Base-by-base conservation (phyloP, 1,140 invertebrate species). In the Phortica variegata region DNA sequence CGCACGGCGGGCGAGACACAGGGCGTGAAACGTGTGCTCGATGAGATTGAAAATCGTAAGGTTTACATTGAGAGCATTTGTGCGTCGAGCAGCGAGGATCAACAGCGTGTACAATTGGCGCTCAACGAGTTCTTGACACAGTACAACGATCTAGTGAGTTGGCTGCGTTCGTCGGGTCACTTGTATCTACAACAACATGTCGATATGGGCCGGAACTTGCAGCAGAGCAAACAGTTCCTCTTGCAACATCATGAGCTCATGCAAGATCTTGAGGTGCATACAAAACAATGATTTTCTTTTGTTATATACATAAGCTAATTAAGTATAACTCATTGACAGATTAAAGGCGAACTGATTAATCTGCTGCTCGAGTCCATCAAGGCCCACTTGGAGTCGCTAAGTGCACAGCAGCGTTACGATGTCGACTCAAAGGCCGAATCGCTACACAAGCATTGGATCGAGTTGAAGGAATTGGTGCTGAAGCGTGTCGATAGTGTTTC, bases 11-110 rank as follows among this genome's bases (percentile, higher is more conserved):
- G 83, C 16, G 87, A 86, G 38, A 84, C 85, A 23, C 82, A 87
- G 79, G 85, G 86, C 38, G 79, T 89, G 2, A 84, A 81, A 65
- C 75, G 79, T 43, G 80, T 79, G 3, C 80, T 92, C 5, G 85
- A 87, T 53, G 86, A 90, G 69, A 77, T 93, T 49, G 87, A 92
- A 77, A 85, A 85, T 54, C 81, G 84, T 43, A 88, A 89, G 73
- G 82, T 84, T 8, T 77, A 83, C 36, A 76, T 92, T 23, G 79
- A 84, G 45, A 79, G 84, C 40, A 76, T 85, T 18, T 91, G 88
- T 61, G 84, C 84, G 8, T 83, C 84, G 19, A 83, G 88, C 57
- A 82, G 81, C 45, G 86, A 89, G 72, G 86, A 90, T 75, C 87
- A 87, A 56, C 75, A 87, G 38, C 80, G 85, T 56, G 81, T 87